Base-by-base conservation (phyloP, 2,113 vertebrate genomes). In the Candoia aspera region DNA sequence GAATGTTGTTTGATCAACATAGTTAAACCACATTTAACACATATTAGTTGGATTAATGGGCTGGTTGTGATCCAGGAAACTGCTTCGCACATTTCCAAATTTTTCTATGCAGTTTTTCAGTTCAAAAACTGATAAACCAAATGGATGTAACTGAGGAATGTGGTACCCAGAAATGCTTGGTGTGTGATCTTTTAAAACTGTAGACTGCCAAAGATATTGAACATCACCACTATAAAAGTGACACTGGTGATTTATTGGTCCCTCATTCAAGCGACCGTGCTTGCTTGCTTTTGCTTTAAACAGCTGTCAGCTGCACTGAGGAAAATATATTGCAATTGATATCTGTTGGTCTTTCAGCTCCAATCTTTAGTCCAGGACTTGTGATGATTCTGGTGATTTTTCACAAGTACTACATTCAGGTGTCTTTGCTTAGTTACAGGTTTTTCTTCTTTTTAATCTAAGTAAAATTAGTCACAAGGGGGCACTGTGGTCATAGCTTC, bases 401-500 rank as follows among this genome's bases (percentile, higher is more conserved):
- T 68, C 46, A n/a, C 26, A 42, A 13, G 26, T 24, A 37, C 58
- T 24, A 42, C 21, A 17, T 62, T 46, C 4, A 37, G 88, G 54
- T 12, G 57, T 55, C 33, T 73, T 53, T 37, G n/a, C 46, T 89
- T 33, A 37, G 57, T 54, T 37, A 37, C 37, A 49, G 15, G 58
- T 24, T 17, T 21, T 24, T 8, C 53, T 68, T 13, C 46, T 8
- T 46, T 90, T 54, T 6, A 54, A 49, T 89, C 5, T 86, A 93
- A 90, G 94, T 58, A 26, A 21, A 6, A 86, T 62, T 1, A 12
- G 83, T 93, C 93, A 3, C 96, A 95, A 96, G 96, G 96, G 95
- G 96, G 95, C 96, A 96, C 95, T 93, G 92, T 54, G 91, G 90
- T 79, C 83, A 93, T 24, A 0, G 83, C 90, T 96, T 15, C 49